A percentile compares a stretch with the other conserved stretches of the same genome.
Conservation (phyloP, 2,888 invertebrate genomes). For the Hanleya hanleyi region DNA sequence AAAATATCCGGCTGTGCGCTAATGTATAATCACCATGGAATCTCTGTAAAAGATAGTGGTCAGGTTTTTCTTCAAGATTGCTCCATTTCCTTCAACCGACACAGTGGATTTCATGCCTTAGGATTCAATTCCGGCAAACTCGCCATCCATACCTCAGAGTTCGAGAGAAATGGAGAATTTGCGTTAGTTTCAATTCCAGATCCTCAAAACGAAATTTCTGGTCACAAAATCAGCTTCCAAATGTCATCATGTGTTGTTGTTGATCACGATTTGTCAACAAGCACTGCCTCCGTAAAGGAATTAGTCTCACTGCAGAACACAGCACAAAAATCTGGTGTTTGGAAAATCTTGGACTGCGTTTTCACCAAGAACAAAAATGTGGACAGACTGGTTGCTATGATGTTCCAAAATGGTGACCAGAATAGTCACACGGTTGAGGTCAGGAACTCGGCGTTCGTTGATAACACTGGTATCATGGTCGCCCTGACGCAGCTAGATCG, state of each 20-base stretch:
- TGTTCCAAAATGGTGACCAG: not conserved
- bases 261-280: not conserved
- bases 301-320: not conserved
- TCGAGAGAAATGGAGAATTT: not conserved
- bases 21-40: not conserved
- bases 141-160: not conserved
- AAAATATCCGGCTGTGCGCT: not conserved
- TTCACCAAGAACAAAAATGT: slow-evolving; percentile 1
- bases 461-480: not conserved
- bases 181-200: not conserved
- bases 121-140: not conserved
- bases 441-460: not conserved
- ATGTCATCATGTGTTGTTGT: not conserved
- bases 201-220: not conserved
- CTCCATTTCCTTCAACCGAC: not conserved
- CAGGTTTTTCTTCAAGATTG: not conserved
- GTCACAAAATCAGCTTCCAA: not conserved
- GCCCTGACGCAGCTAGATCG: not conserved
- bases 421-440: not conserved
- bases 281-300: not conserved
- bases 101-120: not conserved
- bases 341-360: not conserved
- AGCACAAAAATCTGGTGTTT: slow-evolving; percentile 1
- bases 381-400: not conserved
- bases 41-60: not conserved